These are phyloP conservation scores for Epinephelus malabaricus DNA, from an alignment of 2,797 vertebrate genomes.

Conservation along the genomic window DNA sequence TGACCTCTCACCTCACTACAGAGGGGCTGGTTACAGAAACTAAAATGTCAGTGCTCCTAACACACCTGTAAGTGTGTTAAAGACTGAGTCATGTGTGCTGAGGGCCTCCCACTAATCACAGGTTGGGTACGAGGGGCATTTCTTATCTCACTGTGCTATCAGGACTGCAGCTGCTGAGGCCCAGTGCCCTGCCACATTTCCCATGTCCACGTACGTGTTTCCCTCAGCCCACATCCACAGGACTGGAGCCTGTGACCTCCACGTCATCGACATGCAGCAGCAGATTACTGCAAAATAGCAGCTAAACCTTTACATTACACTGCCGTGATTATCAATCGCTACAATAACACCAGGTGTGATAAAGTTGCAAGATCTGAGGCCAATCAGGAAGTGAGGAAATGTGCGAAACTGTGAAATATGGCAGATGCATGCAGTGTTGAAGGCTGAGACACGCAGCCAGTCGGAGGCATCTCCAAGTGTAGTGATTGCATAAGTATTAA, in stretches of 20 bases:
- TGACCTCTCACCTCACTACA: slow-evolving; percentile 31
- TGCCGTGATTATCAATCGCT: background rate
- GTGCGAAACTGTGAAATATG: slow-evolving; percentile 28
- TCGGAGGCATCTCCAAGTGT: background rate
- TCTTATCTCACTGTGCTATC: slow-evolving; percentile 67
- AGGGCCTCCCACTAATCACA: slow-evolving; percentile 38
- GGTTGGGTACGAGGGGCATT: slow-evolving; percentile 57
- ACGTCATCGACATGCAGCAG: slow-evolving; percentile 55
- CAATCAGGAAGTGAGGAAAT: slow-evolving; percentile 69
- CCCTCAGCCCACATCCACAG: slow-evolving; percentile 10
- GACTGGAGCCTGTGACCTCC: slow-evolving; percentile 36
- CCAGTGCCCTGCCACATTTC: slow-evolving; percentile 31
- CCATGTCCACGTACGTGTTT: slow-evolving; percentile 78
- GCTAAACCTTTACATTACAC: background rate
- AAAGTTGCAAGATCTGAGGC: background rate
- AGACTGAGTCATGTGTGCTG: background rate
- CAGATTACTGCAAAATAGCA: background rate
- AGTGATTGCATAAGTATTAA: background rate
- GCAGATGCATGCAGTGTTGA: background rate
- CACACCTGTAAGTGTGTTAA: background rate
- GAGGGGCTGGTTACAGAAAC: background rate
- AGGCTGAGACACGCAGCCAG: background rate
- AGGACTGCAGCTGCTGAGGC: slow-evolving; percentile 58
- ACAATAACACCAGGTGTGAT: background rate
- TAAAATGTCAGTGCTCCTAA: background rate